Evolutionary conservation across 2,797 vertebrate genomes (phyloP).

Genomic region (Odontamblyopus rebecca): DNA sequence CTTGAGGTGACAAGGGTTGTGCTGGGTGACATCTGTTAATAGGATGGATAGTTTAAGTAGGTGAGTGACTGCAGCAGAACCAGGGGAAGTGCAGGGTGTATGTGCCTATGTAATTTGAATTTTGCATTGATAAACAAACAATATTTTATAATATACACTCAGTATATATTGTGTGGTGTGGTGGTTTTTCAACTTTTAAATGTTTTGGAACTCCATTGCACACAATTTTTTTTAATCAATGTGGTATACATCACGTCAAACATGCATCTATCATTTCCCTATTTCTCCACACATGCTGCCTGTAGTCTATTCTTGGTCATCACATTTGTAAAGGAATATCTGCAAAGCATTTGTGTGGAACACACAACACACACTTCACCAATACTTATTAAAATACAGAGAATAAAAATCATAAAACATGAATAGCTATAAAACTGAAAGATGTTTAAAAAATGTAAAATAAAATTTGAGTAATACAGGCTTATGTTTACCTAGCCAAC

Average conservation of each 20-base stretch:
- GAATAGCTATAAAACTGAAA: no score
- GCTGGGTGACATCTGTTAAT: conserved; percentile 44
- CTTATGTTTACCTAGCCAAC: no score
- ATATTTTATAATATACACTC: no score
- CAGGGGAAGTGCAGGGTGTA: conserved; percentile 29
- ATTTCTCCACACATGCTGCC: background rate
- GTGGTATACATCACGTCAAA: background rate
- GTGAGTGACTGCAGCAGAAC: conserved; percentile 42
- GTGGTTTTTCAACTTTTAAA: no score
- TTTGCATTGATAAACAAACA: background rate
- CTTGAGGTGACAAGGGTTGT: conserved; percentile 36
- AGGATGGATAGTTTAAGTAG: conserved; percentile 55
- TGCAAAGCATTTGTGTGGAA: background rate
- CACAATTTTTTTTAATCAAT: background rate
- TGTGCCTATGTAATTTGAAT: background rate
- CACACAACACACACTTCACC: no score
- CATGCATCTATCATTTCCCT: background rate
- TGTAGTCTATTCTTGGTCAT: background rate
- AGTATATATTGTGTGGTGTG: no score
- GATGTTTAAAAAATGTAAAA: no score
- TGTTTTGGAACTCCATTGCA: background rate
- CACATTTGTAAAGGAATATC: background rate
- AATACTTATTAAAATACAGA: no score
- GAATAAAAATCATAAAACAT: no score
- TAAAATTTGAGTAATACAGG: no score